These are phyloP conservation scores for Jordanella pulchra DNA, from an alignment of 2,797 vertebrate species.

Conservation along the genomic window DNA sequence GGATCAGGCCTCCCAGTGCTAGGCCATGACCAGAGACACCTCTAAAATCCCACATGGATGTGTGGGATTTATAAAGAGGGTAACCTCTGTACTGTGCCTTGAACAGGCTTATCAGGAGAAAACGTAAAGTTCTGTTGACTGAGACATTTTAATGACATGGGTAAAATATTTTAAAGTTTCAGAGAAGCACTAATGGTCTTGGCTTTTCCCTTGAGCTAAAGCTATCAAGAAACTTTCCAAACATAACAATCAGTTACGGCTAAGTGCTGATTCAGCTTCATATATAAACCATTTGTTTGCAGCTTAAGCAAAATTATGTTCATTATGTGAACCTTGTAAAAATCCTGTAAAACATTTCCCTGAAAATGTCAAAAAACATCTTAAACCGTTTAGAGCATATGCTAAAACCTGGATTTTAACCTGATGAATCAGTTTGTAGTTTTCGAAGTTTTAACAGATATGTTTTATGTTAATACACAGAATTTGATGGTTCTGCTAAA, in stretches of 20 bases:
- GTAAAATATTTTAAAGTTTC: slow-evolving; percentile 15
- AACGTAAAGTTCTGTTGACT: neutral
- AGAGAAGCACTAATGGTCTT: slow-evolving; percentile 25
- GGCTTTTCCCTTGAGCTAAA: slow-evolving; percentile 17
- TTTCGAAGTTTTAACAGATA: neutral
- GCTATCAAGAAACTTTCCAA: neutral
- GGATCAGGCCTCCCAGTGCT: slow-evolving; percentile 48
- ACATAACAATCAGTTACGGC: neutral
- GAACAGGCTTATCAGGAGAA: no score
- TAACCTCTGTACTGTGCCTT: neutral
- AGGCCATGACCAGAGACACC: slow-evolving; percentile 58
- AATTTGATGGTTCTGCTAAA: neutral
- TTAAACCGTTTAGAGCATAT: no score
- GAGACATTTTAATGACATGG: neutral
- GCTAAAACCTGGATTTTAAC: no score
- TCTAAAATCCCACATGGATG: slow-evolving; percentile 43
- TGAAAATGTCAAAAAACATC: no score
- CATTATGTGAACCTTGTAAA: no score
- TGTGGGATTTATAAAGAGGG: slow-evolving; percentile 20
- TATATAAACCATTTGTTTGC: neutral
- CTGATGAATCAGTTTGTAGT: neutral
- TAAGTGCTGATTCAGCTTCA: neutral
- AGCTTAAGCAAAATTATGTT: no score
- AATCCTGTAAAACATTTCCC: no score
- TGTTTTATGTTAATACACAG: no score